Evolutionary conservation across 2,888 invertebrate species (phyloP), one percentile per base, ranked within the genome.

Genomic region (Spisula subtruncata): DNA sequence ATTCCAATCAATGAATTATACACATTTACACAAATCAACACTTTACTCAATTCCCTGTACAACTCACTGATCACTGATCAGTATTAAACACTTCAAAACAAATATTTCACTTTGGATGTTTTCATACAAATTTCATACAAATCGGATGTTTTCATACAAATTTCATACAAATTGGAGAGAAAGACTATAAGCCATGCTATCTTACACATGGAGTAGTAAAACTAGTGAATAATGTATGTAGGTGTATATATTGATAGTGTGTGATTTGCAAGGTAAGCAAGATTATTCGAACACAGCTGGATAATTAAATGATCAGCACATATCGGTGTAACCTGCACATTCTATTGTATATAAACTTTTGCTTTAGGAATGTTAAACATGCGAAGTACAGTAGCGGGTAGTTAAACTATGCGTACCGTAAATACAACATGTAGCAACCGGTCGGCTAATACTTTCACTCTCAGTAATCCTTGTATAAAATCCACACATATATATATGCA

Each of bases 221-320:
- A 20, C 20, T 25, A 66, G n/a, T 56, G n/a, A 18, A 56, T 1
- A 0, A 56, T 56, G 56, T 56, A 56, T 41, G 41, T 41, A 12
- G 48, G 48, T 48, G 51, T 51, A 25, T 56, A 25, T 66, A 66
- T 66, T 66, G 60, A 66, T 66, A 56, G 18, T n/a, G 25, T 29
- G 75, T 18, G 75, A 35, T 75, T 75, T 75, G 75, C 75, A 18
- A 75, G 75, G 75, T 75, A 75, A 32, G 75, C 75, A 75, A 75
- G 75, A 75, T 35, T 75, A 16, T 32, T 25, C 35, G 5, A 75
- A 32, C 35, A 35, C 35, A 35, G 75, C 75, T 75, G 75, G 75
- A 75, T 75, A 75, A 35, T 75, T 75, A 75, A 75, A 75, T 35
- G 35, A 75, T 75, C 75, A 75, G 75, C 35, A 25, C 75, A 75